Conservation (phyloP, 2,888 invertebrate genomes). For the Stenodera caucasica region DNA sequence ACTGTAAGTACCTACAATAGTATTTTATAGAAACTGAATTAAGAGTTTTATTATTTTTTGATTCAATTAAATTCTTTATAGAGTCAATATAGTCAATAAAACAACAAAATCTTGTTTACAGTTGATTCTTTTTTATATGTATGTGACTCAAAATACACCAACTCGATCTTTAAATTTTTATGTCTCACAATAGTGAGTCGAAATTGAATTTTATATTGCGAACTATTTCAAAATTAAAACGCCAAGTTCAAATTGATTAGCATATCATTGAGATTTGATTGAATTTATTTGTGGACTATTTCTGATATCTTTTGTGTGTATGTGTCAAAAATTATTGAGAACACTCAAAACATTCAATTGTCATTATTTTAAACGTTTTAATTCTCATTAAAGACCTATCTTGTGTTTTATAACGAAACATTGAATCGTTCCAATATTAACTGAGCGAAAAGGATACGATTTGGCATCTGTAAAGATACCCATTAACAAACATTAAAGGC, state of each 20-base stretch:
- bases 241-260: no score
- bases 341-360: no score
- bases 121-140: neutral
- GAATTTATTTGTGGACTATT: no score
- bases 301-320: no score
- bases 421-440: constrained; percentile 3
- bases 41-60: neutral
- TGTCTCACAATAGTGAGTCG: neutral
- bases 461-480: constrained; percentile 2
- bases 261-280: no score
- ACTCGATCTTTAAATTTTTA: neutral
- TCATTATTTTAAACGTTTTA: no score
- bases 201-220: no score
- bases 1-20: neutral
- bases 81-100: constrained; percentile 2
- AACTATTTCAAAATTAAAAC: no score
- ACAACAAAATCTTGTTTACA: neutral
- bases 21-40: neutral
- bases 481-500: constrained; percentile 6
- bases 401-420: neutral
- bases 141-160: neutral
- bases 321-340: no score
- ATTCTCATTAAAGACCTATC: neutral
- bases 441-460: neutral
- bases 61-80: neutral